Conservation (phyloP, 2,113 vertebrate genomes). For the Morone saxatilis region DNA sequence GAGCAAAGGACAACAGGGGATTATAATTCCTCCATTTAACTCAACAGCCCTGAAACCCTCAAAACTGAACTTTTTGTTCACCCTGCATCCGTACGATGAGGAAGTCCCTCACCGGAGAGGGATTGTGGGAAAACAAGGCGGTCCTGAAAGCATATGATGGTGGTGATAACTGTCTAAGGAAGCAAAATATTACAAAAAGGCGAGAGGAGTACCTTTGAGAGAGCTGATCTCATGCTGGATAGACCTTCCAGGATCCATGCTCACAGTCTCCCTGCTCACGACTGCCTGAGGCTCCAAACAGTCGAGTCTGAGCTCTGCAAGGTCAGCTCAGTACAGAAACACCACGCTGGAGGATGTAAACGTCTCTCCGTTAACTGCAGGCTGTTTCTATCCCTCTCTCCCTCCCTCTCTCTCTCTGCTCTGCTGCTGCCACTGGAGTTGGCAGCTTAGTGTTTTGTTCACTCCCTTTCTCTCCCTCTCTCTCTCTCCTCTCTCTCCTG, state of each 20-base stretch:
- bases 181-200: not conserved
- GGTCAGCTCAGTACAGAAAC: slow-evolving; percentile 48
- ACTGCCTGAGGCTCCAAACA: slow-evolving; percentile 20
- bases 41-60: not conserved
- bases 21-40: slow-evolving; percentile 18
- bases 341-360: slow-evolving; percentile 54
- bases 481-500: slow-evolving; percentile 36
- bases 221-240: slow-evolving; percentile 95
- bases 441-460: slow-evolving; percentile 72
- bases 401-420: slow-evolving; percentile 19
- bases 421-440: slow-evolving; percentile 66
- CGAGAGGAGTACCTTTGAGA: slow-evolving; percentile 88
- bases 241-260: slow-evolving; percentile 88
- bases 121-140: slow-evolving; percentile 68
- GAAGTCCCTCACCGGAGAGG: slow-evolving; percentile 42
- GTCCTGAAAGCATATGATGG: slow-evolving; percentile 37
- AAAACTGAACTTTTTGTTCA: slow-evolving; percentile 30
- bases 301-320: slow-evolving; percentile 57
- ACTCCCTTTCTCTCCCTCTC: slow-evolving; percentile 46
- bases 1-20: not conserved
- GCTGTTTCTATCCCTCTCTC: slow-evolving; percentile 15
- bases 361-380: slow-evolving; percentile 27
- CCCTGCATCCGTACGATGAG: slow-evolving; percentile 29
- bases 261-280: not conserved
- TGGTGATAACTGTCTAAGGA: slow-evolving; percentile 37